Base-by-base conservation (phyloP, 2,797 vertebrate genomes). In the Melopsittacus undulatus region DNA sequence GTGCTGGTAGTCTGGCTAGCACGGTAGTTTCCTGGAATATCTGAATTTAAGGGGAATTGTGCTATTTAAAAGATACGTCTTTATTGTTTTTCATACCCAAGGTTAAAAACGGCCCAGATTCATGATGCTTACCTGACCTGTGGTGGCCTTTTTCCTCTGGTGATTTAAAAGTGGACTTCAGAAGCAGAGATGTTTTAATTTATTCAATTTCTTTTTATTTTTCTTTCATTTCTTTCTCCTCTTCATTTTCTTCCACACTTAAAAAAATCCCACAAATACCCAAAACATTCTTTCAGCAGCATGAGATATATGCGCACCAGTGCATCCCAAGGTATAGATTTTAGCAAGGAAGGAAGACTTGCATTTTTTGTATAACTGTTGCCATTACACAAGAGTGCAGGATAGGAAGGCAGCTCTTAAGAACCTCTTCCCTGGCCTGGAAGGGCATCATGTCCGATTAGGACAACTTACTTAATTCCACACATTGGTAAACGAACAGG, bases 31-130 rank as follows among this genome's bases (percentile, higher is more conserved):
- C 70, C 56, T 77, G 24, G 51, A 48, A 49, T 63, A 52, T 61
- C 72, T 63, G 43, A 51, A 74, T 38, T 34, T 21, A 51, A 94
- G 62, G 72, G 45, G 15, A 89, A 48, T 4, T 40, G 13, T 77
- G 78, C 67, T 85, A 80, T 87, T 94, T 91, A 66, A 91, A 81
- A 73, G 49, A 51, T 17, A 15, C 13, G 21, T 52, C 29, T 80
- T 86, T 87, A 66, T 11, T 62, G 36, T 17, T 90, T 80, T 78
- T 73, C 67, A 67, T 48, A 79, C 23, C 10, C 45, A 59, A 34
- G 78, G 63, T 40, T 52, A 49, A 30, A 80, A 93, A 57, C 24
- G 61, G 62, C 78, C 42, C 42, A 27, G 49, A 26, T 57, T 70
- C 57, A 23, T 32, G 68, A 42, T 5, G 7, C 18, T 87, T 38